Conservation (phyloP, 2,797 vertebrate species). For the Sebastes vulpes region DNA sequence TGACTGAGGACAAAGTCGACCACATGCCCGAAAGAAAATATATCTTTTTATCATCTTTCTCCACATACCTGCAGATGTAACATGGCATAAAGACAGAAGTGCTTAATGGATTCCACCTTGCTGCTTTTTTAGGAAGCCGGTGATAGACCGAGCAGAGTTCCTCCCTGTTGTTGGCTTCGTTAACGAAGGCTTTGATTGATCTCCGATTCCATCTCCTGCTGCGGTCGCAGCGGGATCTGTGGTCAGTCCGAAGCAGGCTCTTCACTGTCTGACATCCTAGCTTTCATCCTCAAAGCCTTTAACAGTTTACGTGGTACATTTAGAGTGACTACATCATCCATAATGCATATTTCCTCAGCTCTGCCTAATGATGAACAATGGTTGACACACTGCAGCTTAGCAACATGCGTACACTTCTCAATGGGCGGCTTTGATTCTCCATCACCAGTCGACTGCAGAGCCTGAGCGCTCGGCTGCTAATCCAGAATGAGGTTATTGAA, state of each 20-base stretch:
- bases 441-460: slow-evolving; percentile 5
- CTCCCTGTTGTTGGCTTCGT: slow-evolving; percentile 45
- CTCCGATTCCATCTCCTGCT: slow-evolving; percentile 56
- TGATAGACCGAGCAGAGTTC: slow-evolving; percentile 43
- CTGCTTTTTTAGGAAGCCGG: slow-evolving; percentile 47
- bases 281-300: slow-evolving; percentile 70
- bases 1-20: slow-evolving; percentile 6
- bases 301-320: slow-evolving; percentile 48
- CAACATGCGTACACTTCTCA: slow-evolving; percentile 6
- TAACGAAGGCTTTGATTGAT: slow-evolving; percentile 73
- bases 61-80: slow-evolving; percentile 34
- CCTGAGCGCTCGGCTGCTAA: slow-evolving; percentile 20
- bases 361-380: slow-evolving; percentile 51
- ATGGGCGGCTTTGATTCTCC: slow-evolving; percentile 36
- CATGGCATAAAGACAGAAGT: slow-evolving; percentile 18
- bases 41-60: not conserved
- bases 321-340: slow-evolving; percentile 57
- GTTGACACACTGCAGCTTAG: slow-evolving; percentile 14
- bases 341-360: slow-evolving; percentile 62
- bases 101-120: slow-evolving; percentile 43
- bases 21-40: not conserved
- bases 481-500: slow-evolving; percentile 65
- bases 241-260: slow-evolving; percentile 59
- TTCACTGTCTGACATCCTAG: slow-evolving; percentile 38
- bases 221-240: slow-evolving; percentile 72